Conservation (phyloP, 2,113 vertebrate species). For the Centrocercus urophasianus region DNA sequence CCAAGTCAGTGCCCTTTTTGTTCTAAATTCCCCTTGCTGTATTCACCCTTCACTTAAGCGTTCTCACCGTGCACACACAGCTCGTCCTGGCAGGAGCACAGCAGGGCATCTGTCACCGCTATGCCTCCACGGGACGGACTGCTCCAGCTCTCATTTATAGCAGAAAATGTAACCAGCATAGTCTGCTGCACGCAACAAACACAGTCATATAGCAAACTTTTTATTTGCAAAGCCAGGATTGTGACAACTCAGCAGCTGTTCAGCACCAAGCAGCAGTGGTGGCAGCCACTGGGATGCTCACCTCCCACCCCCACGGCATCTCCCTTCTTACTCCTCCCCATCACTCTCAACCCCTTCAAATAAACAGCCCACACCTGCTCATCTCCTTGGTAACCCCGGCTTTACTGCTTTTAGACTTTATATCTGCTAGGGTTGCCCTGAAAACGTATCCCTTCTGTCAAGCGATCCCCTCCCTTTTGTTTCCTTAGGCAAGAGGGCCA, state of each 20-base stretch:
- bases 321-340: neutral
- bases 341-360: neutral
- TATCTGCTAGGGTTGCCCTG: neutral
- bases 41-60: neutral
- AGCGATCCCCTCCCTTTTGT: neutral
- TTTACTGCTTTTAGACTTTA: neutral
- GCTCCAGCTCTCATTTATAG: neutral
- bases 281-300: neutral
- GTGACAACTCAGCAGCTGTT: neutral
- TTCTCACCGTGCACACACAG: fast-evolving
- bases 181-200: neutral
- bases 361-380: neutral
- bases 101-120: too few species aligned
- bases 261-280: neutral
- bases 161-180: fast-evolving
- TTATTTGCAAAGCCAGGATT: neutral
- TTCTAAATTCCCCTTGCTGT: fast-evolving
- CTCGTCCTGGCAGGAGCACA: too few species aligned
- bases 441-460: neutral
- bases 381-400: neutral
- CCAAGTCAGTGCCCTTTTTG: fast-evolving
- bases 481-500: neutral
- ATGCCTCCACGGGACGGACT: fast-evolving
- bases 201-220: neutral
- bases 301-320: neutral